phyloP scores from a whole-genome alignment of 2,888 invertebrate genomes.

The Parnassius glacialis region DNA sequence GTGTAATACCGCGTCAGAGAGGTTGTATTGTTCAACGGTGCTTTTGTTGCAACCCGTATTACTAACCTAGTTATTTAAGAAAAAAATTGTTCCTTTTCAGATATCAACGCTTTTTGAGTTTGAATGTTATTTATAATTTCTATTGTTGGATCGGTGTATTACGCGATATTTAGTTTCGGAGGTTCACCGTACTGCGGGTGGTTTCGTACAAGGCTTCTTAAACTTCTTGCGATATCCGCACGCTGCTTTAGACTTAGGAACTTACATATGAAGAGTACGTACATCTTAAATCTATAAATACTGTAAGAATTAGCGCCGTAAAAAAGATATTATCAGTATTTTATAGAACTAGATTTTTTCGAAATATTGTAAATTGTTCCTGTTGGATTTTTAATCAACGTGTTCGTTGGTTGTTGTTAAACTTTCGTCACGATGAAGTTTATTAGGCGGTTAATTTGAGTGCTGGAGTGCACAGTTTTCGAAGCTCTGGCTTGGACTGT shows the following conservation, averaged over 20 bases:
- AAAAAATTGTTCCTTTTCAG: constrained; percentile 56
- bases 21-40: constrained; percentile 58
- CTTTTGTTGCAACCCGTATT: constrained; percentile 69
- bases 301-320: no score
- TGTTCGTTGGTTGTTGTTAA: constrained; percentile 1
- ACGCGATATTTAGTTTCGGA: constrained; percentile 59
- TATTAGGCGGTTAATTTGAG: constrained; percentile 18
- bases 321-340: no score
- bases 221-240: neutral
- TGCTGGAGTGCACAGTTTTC: constrained; percentile 23
- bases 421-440: constrained; percentile 4
- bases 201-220: constrained; percentile 9
- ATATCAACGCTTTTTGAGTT: constrained; percentile 73
- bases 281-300: no score
- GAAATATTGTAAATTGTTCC: no score
- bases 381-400: constrained; percentile 1
- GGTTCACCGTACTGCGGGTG: constrained; percentile 34
- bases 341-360: no score
- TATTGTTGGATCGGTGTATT: constrained; percentile 64
- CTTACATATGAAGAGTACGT: no score
- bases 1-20: constrained; percentile 66
- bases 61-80: constrained; percentile 76
- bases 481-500: constrained; percentile 35
- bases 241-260: no score
- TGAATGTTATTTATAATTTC: constrained; percentile 71